These are phyloP conservation scores for Melanerpes aurifrons DNA, from an alignment of 2,113 vertebrate genomes.

Conservation along the genomic window DNA sequence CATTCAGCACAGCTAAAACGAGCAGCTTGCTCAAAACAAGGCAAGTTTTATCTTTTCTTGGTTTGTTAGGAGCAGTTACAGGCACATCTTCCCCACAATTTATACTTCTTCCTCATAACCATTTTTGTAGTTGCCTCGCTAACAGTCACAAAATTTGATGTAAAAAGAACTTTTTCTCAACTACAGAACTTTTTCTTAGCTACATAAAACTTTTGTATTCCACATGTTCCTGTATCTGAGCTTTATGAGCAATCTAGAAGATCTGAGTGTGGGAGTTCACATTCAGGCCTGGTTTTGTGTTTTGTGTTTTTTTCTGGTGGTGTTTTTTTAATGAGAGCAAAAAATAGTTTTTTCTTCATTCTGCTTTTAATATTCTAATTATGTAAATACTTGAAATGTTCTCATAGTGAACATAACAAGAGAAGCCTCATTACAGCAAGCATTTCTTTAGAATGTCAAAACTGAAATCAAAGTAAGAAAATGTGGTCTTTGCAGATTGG, in stretches of 20 bases:
- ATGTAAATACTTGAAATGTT: conserved; percentile 19
- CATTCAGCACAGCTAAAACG: conserved; percentile 18
- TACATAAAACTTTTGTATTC: background rate
- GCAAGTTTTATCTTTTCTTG: background rate
- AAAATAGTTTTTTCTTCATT: background rate
- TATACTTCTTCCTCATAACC: background rate
- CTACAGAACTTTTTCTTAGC: background rate
- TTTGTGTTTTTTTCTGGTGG: background rate
- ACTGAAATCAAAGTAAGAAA: background rate
- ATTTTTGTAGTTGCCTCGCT: background rate
- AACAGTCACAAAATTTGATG: background rate
- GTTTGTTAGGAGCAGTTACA: background rate
- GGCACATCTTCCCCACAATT: background rate
- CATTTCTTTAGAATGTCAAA: conserved; percentile 1
- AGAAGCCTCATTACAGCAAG: background rate
- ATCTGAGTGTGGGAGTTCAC: background rate
- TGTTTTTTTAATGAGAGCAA: background rate
- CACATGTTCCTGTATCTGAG: background rate
- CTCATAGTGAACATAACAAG: background rate
- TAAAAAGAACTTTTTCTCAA: background rate
- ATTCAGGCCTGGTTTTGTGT: background rate
- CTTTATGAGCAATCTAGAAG: background rate
- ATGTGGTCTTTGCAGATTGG: background rate
- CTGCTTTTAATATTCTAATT: background rate
- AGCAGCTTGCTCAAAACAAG: conserved; percentile 30